Evolutionary conservation across 2,888 invertebrate species (phyloP).

Genomic region (Acheta domesticus): DNA sequence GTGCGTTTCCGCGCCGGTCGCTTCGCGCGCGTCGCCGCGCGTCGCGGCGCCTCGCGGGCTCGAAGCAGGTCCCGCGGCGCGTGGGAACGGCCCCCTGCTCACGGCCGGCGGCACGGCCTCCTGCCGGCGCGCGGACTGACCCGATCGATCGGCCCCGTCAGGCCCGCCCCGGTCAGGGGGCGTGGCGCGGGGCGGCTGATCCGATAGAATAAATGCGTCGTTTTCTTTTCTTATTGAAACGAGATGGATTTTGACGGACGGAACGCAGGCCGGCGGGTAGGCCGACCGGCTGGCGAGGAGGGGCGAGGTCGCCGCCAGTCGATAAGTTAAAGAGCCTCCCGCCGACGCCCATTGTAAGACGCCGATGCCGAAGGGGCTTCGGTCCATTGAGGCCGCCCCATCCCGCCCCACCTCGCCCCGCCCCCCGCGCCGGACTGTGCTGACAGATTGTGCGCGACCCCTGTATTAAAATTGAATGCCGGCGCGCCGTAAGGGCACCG

Average conservation of each 20-base stretch:
- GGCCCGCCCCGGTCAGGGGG: too few relatives aligned
- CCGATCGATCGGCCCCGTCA: too few relatives aligned
- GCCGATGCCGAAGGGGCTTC: background rate
- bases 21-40: too few relatives aligned
- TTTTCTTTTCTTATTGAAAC: slow-evolving; percentile 18
- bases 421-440: background rate
- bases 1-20: too few relatives aligned
- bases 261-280: too few relatives aligned
- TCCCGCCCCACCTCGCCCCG: too few relatives aligned
- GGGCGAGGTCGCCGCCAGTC: background rate
- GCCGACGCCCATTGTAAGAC: background rate
- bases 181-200: background rate
- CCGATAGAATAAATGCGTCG: background rate
- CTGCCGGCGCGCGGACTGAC: too few relatives aligned
- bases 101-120: too few relatives aligned
- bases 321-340: background rate
- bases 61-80: background rate
- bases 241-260: background rate
- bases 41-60: too few relatives aligned
- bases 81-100: background rate
- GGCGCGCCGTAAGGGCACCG: too few relatives aligned
- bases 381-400: background rate
- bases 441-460: too few relatives aligned
- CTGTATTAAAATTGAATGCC: too few relatives aligned
- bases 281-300: background rate